These are phyloP conservation scores for Hydropsyche tenuis DNA, from an alignment of 1,140 invertebrate genomes.

Conservation along the genomic window DNA sequence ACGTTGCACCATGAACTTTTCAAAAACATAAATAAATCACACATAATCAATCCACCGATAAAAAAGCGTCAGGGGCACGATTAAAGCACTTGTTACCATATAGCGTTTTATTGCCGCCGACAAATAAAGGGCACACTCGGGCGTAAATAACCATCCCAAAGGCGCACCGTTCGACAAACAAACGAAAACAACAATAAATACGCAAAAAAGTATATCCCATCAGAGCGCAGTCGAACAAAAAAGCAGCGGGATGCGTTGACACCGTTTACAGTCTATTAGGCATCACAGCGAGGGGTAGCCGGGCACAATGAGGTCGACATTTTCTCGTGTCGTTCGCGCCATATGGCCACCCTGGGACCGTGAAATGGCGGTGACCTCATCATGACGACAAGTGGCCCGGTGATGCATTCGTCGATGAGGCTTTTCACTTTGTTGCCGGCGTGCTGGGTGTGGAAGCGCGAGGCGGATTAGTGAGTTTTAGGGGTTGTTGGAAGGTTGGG, in stretches of 20 bases:
- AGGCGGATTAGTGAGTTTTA: no score
- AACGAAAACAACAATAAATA: no score
- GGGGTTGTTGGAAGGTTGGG: no score
- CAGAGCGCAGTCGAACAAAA: not conserved
- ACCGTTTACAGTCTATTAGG: constrained; percentile 30
- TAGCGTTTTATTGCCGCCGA: not conserved
- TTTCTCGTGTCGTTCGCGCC: constrained; percentile 10
- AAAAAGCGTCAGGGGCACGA: not conserved
- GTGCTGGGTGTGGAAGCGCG: no score
- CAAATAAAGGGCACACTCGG: constrained; percentile 18
- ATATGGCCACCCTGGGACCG: constrained; percentile 11
- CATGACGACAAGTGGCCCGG: constrained; percentile 8
- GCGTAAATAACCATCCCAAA: constrained; percentile 6
- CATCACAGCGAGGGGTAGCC: not conserved
- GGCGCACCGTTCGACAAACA: no score
- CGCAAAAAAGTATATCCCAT: no score
- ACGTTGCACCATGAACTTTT: no score
- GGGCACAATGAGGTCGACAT: constrained; percentile 23
- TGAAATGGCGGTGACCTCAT: constrained; percentile 31
- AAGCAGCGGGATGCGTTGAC: constrained; percentile 19
- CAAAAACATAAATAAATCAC: no score
- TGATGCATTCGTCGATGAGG: not conserved
- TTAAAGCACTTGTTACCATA: not conserved
- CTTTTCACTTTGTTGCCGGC: no score
- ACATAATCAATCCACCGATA: no score